Conservation (phyloP, 2,113 vertebrate species). For the Chrysochloris asiatica region DNA sequence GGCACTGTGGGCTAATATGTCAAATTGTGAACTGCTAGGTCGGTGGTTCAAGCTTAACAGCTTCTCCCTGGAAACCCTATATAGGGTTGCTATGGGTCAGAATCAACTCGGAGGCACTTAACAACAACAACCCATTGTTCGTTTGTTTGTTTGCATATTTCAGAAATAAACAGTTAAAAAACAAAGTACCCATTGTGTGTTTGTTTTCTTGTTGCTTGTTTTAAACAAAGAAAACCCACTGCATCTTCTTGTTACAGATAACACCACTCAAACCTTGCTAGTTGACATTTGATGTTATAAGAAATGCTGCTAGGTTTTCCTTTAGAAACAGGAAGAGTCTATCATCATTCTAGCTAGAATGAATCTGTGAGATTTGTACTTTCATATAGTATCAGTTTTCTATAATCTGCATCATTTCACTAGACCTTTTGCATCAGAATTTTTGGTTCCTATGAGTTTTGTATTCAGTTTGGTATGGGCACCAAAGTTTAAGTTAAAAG, state of each 20-base stretch:
- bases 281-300: not conserved
- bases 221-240: not conserved
- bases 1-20: no score
- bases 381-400: not conserved
- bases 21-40: no score
- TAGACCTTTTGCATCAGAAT: not conserved
- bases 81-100: no score
- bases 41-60: no score
- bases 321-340: not conserved
- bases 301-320: not conserved
- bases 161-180: no score
- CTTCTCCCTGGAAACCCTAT: no score
- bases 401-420: not conserved
- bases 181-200: not conserved
- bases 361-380: no score
- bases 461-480: not conserved
- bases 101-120: no score
- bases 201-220: not conserved
- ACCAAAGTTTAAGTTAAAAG: not conserved
- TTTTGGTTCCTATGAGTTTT: not conserved
- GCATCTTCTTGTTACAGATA: not conserved
- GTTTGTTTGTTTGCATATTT: no score
- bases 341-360: fast-evolving
- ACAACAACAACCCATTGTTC: no score
- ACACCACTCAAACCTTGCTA: not conserved